Percentiles rank a stretch among this genome's conserved stretches.
Evolutionary conservation across 2,888 invertebrate genomes (phyloP).

Genomic region (Stictocephala bisonia): DNA sequence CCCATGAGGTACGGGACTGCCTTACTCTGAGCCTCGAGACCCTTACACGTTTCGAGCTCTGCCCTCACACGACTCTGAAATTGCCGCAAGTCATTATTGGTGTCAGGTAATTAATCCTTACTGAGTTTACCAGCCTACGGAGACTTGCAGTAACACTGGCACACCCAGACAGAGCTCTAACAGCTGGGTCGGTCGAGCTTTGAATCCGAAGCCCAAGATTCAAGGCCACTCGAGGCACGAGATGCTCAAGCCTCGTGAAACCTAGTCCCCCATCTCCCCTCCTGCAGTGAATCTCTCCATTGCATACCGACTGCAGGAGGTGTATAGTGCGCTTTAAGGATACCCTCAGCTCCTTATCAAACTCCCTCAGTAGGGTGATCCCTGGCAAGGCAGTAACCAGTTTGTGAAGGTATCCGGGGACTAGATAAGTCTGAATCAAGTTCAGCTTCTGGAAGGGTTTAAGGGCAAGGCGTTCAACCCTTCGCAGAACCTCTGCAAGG

Average conservation of each 20-base stretch:
- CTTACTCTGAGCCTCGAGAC: slow-evolving; percentile 25
- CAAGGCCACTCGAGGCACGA: slow-evolving; percentile 51
- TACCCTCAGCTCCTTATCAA: slow-evolving; percentile 35
- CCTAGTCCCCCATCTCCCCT: slow-evolving; percentile 62
- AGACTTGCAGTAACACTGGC: background rate
- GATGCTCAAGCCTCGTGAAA: slow-evolving; percentile 58
- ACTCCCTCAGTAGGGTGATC: background rate
- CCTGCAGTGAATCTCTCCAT: slow-evolving; percentile 58
- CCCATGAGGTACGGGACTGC: slow-evolving; percentile 44
- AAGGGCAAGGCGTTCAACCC: background rate
- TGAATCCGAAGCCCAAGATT: slow-evolving; percentile 49
- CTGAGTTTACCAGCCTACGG: slow-evolving; percentile 6
- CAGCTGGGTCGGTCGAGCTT: slow-evolving; percentile 9
- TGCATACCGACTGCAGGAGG: slow-evolving; percentile 57
- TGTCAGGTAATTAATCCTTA: slow-evolving; percentile 9
- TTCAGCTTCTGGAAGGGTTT: slow-evolving; percentile 36
- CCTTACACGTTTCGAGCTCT: background rate
- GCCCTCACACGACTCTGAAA: slow-evolving; percentile 3
- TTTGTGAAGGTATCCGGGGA: slow-evolving; percentile 38
- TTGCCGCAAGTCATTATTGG: background rate
- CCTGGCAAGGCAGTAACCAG: background rate
- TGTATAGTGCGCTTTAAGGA: slow-evolving; percentile 50
- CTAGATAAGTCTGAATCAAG: background rate
- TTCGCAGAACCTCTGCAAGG: background rate
- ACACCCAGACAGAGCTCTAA: background rate